phyloP scores from a whole-genome alignment of 2,888 invertebrate species.

The Aplocera efformata region DNA sequence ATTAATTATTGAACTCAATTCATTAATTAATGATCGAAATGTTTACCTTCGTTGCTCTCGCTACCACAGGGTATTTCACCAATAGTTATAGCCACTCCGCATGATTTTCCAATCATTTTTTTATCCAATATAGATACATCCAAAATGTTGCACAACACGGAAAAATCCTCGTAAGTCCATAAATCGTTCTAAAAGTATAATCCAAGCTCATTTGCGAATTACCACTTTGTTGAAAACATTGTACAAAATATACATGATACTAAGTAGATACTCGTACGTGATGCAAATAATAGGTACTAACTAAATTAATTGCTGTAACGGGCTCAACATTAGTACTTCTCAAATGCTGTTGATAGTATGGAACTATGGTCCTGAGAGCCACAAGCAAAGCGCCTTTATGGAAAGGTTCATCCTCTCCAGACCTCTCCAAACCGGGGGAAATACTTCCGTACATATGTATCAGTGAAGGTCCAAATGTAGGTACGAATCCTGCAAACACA shows the following conservation, averaged over 20 bases:
- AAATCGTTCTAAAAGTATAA: slow-evolving; percentile 69
- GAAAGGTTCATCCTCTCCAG: slow-evolving; percentile 68
- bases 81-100: slow-evolving; percentile 84
- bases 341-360: slow-evolving; percentile 73
- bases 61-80: slow-evolving; percentile 80
- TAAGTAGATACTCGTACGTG: no score
- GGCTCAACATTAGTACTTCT: slow-evolving; percentile 53
- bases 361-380: slow-evolving; percentile 85
- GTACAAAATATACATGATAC: no score
- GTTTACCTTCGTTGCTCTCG: no score
- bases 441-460: slow-evolving; percentile 86
- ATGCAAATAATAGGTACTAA: no score
- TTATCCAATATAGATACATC: slow-evolving; percentile 85
- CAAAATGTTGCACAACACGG: slow-evolving; percentile 82
- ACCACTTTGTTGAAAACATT: no score
- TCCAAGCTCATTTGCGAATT: no score
- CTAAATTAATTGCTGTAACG: slow-evolving; percentile 50
- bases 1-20: no score
- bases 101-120: slow-evolving; percentile 70
- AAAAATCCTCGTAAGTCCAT: slow-evolving; percentile 83
- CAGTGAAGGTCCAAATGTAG: slow-evolving; percentile 91
- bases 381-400: slow-evolving; percentile 87
- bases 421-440: slow-evolving; percentile 21
- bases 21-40: no score
- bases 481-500: slow-evolving; percentile 82